Percentiles rank a stretch among this genome's conserved stretches.
Conservation (phyloP, 1,140 invertebrate species). For the Bombus soroeensis region DNA sequence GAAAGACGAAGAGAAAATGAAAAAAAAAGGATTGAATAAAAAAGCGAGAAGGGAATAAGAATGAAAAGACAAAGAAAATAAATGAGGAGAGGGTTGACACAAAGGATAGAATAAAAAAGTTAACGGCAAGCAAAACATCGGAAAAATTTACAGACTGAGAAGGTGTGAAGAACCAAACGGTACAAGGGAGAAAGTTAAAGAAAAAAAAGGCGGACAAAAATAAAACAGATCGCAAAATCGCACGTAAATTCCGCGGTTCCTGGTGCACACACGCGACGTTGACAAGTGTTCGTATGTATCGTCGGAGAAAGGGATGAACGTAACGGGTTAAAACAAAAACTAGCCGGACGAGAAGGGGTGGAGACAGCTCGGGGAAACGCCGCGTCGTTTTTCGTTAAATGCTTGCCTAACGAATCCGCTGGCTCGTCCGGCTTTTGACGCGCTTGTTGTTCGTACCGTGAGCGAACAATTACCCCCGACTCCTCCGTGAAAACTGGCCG, state of each 20-base stretch:
- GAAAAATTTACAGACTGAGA: background rate
- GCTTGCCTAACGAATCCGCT: slow-evolving; percentile 71
- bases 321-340: slow-evolving; percentile 26
- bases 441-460: slow-evolving; percentile 66
- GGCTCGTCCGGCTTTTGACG: slow-evolving; percentile 69
- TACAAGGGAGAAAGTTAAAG: background rate
- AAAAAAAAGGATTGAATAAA: background rate
- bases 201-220: slow-evolving; percentile 3
- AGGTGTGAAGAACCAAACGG: background rate
- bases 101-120: background rate
- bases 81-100: background rate
- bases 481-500: slow-evolving; percentile 59
- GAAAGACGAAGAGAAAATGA: background rate
- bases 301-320: background rate
- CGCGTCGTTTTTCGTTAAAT: slow-evolving; percentile 70
- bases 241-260: slow-evolving; percentile 36
- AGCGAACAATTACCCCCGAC: slow-evolving; percentile 72
- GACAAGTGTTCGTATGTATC: slow-evolving; percentile 40
- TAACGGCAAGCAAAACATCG: background rate
- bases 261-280: slow-evolving; percentile 11
- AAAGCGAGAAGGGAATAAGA: background rate
- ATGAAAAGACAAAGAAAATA: background rate
- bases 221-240: slow-evolving; percentile 50
- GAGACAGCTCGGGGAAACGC: slow-evolving; percentile 27
- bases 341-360: background rate